Evolutionary conservation across 2,797 vertebrate species (phyloP).

Genomic region (Petrocephalus schoutedeni): DNA sequence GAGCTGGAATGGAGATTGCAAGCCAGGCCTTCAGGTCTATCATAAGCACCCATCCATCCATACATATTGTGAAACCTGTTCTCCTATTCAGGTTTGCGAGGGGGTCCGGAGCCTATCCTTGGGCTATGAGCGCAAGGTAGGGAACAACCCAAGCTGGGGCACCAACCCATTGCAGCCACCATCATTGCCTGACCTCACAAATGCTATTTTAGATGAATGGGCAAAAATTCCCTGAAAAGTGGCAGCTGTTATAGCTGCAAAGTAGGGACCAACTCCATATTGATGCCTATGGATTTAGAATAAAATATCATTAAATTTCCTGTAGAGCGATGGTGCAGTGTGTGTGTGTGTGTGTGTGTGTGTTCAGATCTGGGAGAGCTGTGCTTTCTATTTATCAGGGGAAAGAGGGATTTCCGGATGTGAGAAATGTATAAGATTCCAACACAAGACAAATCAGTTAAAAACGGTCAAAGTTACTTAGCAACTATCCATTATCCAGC

Average conservation of each 20-base stretch:
- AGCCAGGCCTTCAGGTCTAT: neutral
- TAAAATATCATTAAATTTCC: neutral
- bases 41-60: no score
- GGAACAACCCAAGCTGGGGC: no score
- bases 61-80: no score
- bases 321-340: neutral
- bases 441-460: neutral
- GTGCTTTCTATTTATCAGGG: neutral
- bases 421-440: neutral
- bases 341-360: neutral
- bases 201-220: neutral
- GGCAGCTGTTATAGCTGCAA: neutral
- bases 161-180: no score
- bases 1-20: neutral
- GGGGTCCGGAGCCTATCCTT: no score
- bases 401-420: neutral
- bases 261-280: neutral
- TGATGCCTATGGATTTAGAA: neutral
- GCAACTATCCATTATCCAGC: slow-evolving; percentile 6
- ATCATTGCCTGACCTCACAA: neutral
- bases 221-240: neutral
- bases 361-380: neutral
- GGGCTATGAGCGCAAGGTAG: no score
- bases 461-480: neutral
- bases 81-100: no score